A percentile compares a stretch with the other conserved stretches of the same genome.
These are phyloP conservation scores for Melanotaenia duboulayi DNA, from an alignment of 2,113 vertebrate species.

Conservation along the genomic window DNA sequence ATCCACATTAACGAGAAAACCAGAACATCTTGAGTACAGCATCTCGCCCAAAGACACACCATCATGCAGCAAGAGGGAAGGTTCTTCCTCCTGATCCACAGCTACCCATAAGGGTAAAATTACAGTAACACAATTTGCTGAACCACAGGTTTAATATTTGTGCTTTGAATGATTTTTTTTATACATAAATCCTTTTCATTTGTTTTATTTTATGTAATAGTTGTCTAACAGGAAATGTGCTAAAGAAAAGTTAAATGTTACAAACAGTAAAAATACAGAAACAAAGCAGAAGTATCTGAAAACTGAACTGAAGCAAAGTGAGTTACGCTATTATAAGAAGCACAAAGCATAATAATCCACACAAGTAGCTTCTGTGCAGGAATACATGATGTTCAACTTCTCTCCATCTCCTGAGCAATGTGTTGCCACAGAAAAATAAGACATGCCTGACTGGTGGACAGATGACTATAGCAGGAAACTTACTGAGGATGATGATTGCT, in stretches of 20 bases:
- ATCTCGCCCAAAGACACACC: too few species aligned
- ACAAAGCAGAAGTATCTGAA: background rate
- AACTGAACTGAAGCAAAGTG: background rate
- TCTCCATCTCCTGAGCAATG: constrained; percentile 1
- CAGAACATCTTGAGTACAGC: too few species aligned
- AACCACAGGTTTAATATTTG: too few species aligned
- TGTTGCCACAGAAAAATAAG: constrained; percentile 13
- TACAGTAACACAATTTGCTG: background rate
- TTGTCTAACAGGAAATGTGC: too few species aligned
- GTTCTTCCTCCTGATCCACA: background rate
- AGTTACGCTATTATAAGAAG: background rate
- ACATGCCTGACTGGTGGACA: constrained; percentile 7
- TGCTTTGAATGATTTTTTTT: too few species aligned
- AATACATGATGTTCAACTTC: constrained; percentile 4
- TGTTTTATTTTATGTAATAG: too few species aligned
- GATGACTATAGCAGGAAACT: constrained; percentile 40
- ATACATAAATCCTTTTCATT: too few species aligned
- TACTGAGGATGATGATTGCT: constrained; percentile 81
- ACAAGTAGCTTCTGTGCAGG: background rate
- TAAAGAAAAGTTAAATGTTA: background rate
- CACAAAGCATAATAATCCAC: background rate
- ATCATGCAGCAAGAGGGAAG: too few species aligned
- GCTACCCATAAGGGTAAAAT: background rate
- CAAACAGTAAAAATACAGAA: background rate
- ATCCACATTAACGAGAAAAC: too few species aligned